Percentiles rank a stretch among this genome's conserved stretches.
These are phyloP conservation scores for Trimorus sp. DNA, from an alignment of 2,888 invertebrate species.

Conservation along the genomic window DNA sequence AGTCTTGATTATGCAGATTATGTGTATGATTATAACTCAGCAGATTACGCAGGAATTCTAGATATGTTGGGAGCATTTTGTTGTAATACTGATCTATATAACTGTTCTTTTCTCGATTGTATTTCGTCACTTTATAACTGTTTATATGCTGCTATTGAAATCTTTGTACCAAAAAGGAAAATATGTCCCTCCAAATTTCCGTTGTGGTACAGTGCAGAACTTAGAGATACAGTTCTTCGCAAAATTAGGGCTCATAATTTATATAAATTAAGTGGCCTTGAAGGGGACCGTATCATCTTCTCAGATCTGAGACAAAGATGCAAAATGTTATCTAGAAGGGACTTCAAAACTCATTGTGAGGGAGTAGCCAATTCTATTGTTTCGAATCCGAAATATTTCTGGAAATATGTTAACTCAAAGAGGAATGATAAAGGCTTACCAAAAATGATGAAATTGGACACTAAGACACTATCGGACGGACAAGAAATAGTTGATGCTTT, in stretches of 20 bases:
- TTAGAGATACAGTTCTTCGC: not conserved
- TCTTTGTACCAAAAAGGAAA: not conserved
- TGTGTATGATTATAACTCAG: too few species aligned
- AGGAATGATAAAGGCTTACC: slow-evolving; percentile 5
- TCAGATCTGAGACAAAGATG: not conserved
- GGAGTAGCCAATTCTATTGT: not conserved
- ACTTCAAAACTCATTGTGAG: not conserved
- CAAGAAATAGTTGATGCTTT: slow-evolving; percentile 10
- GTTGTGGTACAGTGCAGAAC: not conserved
- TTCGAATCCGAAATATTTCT: not conserved
- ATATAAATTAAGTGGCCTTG: not conserved
- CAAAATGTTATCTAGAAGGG: not conserved
- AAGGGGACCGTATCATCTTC: not conserved
- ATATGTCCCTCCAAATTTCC: not conserved
- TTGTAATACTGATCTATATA: too few species aligned
- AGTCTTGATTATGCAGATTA: too few species aligned
- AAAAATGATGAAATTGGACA: not conserved
- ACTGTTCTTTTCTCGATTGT: too few species aligned
- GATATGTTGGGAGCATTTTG: too few species aligned
- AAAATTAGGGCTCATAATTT: not conserved
- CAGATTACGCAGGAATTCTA: too few species aligned
- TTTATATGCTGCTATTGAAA: not conserved
- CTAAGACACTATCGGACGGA: not conserved
- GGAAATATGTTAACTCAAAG: slow-evolving; percentile 21
- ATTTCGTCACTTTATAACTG: too few species aligned